Base-by-base conservation (phyloP, 1,140 invertebrate species). In the Carcinoscorpius rotundicauda region DNA sequence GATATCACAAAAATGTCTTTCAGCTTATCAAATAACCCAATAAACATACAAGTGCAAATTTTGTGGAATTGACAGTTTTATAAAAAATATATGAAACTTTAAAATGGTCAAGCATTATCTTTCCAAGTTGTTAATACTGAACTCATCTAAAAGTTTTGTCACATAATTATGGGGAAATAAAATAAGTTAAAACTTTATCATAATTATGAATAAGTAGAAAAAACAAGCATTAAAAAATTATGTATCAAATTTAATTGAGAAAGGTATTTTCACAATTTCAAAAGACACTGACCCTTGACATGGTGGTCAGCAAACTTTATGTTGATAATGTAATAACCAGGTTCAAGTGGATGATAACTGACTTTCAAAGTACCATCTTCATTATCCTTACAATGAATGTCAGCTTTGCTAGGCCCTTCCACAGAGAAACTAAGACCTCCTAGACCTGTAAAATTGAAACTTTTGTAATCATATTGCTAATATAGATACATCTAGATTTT, bases 271-370 rank as follows among this genome's bases (percentile, higher is more conserved):
- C 11, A 51, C 11, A 9, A 55, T 55, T 8, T 9, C 8, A 9
- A 9, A n/a, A 9, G 8, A 9, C n/a, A 8, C 8, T 48, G 58
- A 67, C 69, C 79, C 68, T 92, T 87, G 0, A 98, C 93, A 75
- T 97, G 93, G 74, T 97, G 91, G 78, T 98, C 95, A 71, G 95
- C 94, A 76, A 97, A 98, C 78, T 98, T 98, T 58, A 98, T 79
- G 76, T 97, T 97, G 68, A 98, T 84, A 74, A 96, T 94, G 76
- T 98, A 98, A 73, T 92, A 96, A 8, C 95, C 95, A 0, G 95
- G 95, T 76, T 98, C 93, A 0, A 93, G 95, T 3, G 95, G 94
- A 74, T 92, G 95, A 79, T 98, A 98, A 6, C 89, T 91, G 70
- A 98, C 95, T 69, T 89, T 87, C 6, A 97, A 79, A 0, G 93